A percentile compares a stretch with the other conserved stretches of the same genome.
Conservation (phyloP, 2,113 vertebrate species). For the Coptodon bakossiorum region DNA sequence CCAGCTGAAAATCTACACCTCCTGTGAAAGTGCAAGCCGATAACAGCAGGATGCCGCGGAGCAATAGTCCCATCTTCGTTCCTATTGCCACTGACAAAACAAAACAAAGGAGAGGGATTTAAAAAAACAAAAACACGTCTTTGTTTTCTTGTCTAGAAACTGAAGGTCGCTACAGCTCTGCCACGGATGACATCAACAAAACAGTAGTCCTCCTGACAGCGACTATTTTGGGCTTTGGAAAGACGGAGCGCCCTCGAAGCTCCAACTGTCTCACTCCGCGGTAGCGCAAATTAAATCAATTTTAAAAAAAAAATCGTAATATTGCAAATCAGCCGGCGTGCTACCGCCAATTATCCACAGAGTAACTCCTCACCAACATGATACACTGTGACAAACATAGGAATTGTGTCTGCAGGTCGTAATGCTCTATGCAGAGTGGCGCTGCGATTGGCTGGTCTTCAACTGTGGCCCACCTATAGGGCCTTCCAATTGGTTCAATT, state of each 20-base stretch:
- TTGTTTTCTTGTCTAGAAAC: constrained; percentile 37
- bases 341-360: neutral
- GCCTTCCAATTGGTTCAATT: constrained; percentile 41
- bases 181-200: constrained; percentile 64
- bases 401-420: constrained; percentile 17
- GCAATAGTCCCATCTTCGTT: constrained; percentile 51
- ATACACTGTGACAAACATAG: constrained; percentile 7
- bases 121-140: neutral
- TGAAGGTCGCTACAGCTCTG: constrained; percentile 54
- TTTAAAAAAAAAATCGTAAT: neutral
- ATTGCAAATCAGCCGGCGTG: neutral
- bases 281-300: neutral
- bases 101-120: neutral
- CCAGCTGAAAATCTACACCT: constrained; percentile 43
- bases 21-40: constrained; percentile 29
- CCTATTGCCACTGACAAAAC: neutral
- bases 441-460: constrained; percentile 47
- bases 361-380: constrained; percentile 1
- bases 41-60: constrained; percentile 38
- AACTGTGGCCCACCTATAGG: neutral
- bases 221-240: constrained; percentile 31
- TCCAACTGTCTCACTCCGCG: neutral
- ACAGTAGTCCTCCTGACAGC: constrained; percentile 58
- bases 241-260: neutral
- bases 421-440: neutral